Percentiles rank a stretch among this genome's conserved stretches.
These are phyloP conservation scores for Brassicogethes aeneus DNA, from an alignment of 2,888 invertebrate genomes.

Conservation along the genomic window DNA sequence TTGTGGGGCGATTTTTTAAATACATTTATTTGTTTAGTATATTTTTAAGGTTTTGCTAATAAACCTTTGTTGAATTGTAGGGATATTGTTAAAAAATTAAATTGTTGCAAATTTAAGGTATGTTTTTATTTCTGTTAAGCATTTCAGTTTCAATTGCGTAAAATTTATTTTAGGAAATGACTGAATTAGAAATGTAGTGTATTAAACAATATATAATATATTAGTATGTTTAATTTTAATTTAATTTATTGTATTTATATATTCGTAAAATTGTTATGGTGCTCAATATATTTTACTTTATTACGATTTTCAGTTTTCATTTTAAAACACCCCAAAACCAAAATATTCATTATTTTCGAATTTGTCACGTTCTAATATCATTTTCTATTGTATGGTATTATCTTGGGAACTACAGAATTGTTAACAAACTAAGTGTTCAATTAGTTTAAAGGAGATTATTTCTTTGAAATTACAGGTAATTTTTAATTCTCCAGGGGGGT, in stretches of 20 bases:
- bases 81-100: background rate
- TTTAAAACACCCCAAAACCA: background rate
- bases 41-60: background rate
- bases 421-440: too few species aligned
- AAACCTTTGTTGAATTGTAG: background rate
- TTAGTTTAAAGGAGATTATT: too few species aligned
- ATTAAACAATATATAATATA: too few species aligned
- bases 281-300: slow-evolving; percentile 1
- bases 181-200: too few species aligned
- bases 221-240: background rate
- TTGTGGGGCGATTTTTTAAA: background rate
- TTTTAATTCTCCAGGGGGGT: too few species aligned
- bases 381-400: background rate
- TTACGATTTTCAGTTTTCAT: background rate
- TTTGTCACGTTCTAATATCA: background rate
- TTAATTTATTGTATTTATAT: background rate
- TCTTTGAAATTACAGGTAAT: too few species aligned
- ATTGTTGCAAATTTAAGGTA: background rate
- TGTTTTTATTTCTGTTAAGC: background rate
- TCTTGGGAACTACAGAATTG: background rate
- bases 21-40: background rate
- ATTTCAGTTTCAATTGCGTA: background rate
- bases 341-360: background rate
- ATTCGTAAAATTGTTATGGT: background rate
- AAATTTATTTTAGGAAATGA: too few species aligned